Base-by-base conservation (phyloP, 2,113 vertebrate species). In the Axis porcinus region DNA sequence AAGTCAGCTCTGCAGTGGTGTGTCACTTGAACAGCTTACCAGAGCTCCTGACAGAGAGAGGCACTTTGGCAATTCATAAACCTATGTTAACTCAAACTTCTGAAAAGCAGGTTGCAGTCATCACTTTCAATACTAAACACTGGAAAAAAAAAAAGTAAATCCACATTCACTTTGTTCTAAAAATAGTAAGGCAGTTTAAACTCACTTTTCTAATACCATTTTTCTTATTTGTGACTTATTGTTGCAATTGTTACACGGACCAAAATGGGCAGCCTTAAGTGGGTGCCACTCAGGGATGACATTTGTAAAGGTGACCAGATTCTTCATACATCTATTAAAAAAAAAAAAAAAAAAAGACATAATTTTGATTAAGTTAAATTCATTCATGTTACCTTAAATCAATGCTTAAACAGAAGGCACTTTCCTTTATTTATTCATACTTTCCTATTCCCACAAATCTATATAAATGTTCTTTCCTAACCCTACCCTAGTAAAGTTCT, bases 201-300 rank as follows among this genome's bases (percentile, higher is more conserved):
- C 99, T 99, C 97, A 99, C 99, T 98, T 99, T 98, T 99, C 99
- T 93, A 99, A 98, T 64, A 98, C 86, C 99, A 99, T 99, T 60
- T 98, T 99, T 98, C 98, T 98, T 96, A 95, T 99, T 98, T 99
- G 99, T 64, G 98, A 98, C 97, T 97, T 99, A 91, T 91, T 98
- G 60, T 95, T 60, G 98, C 99, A 99, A 14, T 85, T 98, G 88
- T 98, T 99, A 98, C 99, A 99, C 0, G 99, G 98, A 81, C 99
- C 98, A 28, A 95, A 57, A 96, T 99, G 99, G 92, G 98, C 60
- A 27, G 99, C 99, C 0, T 99, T 99, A 40, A 99, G 99, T 2
- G 99, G 99, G 55, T 98, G 99, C 99, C 99, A 99, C 5, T 99
- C 99, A 54, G 99, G 98, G 23, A 98, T 17, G 52, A 99, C 70